phyloP scores from a whole-genome alignment of 2,113 vertebrate genomes.

The Puffinus mauretanicus region DNA sequence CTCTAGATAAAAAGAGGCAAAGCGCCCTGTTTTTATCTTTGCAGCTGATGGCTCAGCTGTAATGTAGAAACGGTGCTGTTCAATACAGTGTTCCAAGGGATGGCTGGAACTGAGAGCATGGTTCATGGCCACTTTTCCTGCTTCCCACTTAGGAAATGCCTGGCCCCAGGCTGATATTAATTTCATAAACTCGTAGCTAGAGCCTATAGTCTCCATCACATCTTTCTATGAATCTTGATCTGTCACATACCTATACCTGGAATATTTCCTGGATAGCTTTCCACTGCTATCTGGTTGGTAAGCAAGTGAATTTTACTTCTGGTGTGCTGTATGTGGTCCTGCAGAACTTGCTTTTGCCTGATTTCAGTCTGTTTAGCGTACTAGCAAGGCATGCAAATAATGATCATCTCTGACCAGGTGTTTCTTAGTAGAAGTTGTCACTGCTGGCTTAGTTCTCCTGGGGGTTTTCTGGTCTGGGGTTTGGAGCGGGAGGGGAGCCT shows the following conservation, averaged over 20 bases:
- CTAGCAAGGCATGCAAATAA: neutral
- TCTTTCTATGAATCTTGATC: neutral
- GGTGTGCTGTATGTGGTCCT: neutral
- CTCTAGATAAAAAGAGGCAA: neutral
- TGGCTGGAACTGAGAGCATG: neutral
- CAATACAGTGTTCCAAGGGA: neutral
- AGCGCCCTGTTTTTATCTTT: neutral
- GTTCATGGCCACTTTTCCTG: neutral
- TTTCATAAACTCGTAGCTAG: neutral
- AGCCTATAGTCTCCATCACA: neutral
- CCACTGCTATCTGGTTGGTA: neutral
- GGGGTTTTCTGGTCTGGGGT: neutral
- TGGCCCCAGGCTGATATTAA: neutral
- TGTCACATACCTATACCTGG: neutral
- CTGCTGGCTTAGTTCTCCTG: neutral
- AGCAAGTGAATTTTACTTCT: neutral
- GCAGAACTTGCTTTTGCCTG: neutral
- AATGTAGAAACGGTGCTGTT: neutral
- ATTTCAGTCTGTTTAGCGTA: neutral
- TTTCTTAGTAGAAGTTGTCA: neutral
- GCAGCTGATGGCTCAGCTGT: fast-evolving
- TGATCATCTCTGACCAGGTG: neutral
- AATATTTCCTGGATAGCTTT: neutral
- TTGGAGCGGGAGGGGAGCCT: neutral
- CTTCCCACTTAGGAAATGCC: neutral